Percentiles rank a stretch among this genome's conserved stretches.
Conservation (phyloP, 2,797 vertebrate genomes). For the Potorous gilbertii region DNA sequence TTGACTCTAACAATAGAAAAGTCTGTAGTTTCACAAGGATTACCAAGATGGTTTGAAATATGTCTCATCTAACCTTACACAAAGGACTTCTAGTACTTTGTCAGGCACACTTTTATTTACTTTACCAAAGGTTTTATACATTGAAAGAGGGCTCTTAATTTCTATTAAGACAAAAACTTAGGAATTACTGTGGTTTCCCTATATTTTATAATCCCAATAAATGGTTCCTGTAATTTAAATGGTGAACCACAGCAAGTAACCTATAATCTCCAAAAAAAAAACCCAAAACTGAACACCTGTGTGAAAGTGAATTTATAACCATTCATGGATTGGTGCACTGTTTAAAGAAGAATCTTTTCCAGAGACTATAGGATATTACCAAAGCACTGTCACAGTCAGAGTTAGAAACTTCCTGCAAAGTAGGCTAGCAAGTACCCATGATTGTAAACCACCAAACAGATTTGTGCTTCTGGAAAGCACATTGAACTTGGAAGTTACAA, state of each 20-base stretch:
- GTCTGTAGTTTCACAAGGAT: not conserved
- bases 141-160: constrained; percentile 4
- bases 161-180: constrained; percentile 26
- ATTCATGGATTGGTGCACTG: not conserved
- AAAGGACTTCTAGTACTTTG: constrained; percentile 26
- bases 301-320: not conserved
- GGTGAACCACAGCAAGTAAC: not conserved
- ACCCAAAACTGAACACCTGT: not conserved
- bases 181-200: not conserved
- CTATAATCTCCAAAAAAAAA: constrained; percentile 4
- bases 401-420: not conserved
- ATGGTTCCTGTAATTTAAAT: constrained; percentile 14
- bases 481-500: not conserved
- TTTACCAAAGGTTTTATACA: not conserved
- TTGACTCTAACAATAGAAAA: constrained; percentile 42
- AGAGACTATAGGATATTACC: not conserved
- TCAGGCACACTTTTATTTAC: not conserved
- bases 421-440: not conserved
- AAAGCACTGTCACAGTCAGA: not conserved
- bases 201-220: constrained; percentile 41
- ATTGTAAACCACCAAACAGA: not conserved
- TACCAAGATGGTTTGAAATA: constrained; percentile 19
- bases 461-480: not conserved
- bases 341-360: not conserved
- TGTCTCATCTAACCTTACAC: constrained; percentile 14